phyloP scores from a whole-genome alignment of 2,888 invertebrate species.

The Erynnis tages region DNA sequence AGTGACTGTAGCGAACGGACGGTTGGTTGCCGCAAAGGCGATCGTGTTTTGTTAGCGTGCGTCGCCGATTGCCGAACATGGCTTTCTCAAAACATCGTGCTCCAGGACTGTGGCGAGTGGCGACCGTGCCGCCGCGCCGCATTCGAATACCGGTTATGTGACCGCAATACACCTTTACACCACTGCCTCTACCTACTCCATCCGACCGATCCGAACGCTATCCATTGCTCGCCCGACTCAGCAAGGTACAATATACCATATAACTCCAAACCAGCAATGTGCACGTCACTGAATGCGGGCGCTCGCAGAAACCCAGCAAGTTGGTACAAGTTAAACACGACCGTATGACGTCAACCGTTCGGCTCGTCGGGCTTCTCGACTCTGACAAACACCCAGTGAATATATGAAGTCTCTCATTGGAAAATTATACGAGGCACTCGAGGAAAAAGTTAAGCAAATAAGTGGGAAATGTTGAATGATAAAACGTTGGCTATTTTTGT shows the following conservation, averaged over 20 bases:
- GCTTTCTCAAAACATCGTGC: conserved; percentile 77
- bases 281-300: conserved; percentile 34
- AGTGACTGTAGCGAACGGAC: conserved; percentile 53
- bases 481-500: conserved; percentile 18
- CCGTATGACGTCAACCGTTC: conserved; percentile 78
- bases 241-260: conserved; percentile 28
- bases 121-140: conserved; percentile 55
- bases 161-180: conserved; percentile 74
- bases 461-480: conserved; percentile 28
- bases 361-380: conserved; percentile 77
- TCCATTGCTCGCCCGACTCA: conserved; percentile 54
- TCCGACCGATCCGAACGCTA: conserved; percentile 38
- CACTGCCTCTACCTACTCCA: conserved; percentile 39
- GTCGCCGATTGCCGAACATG: conserved; percentile 67
- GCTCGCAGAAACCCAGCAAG: conserved; percentile 32
- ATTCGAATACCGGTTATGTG: conserved; percentile 80
- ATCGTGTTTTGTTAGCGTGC: conserved; percentile 71
- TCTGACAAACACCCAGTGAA: conserved; percentile 67
- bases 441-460: conserved; percentile 49
- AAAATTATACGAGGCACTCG: conserved; percentile 59
- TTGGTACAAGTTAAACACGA: conserved; percentile 67
- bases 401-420: conserved; percentile 65
- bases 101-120: conserved; percentile 63
- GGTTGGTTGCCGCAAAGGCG: conserved; percentile 61
- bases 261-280: conserved; percentile 50